Conservation (phyloP, 2,888 invertebrate genomes). For the Andrena bucephala region DNA sequence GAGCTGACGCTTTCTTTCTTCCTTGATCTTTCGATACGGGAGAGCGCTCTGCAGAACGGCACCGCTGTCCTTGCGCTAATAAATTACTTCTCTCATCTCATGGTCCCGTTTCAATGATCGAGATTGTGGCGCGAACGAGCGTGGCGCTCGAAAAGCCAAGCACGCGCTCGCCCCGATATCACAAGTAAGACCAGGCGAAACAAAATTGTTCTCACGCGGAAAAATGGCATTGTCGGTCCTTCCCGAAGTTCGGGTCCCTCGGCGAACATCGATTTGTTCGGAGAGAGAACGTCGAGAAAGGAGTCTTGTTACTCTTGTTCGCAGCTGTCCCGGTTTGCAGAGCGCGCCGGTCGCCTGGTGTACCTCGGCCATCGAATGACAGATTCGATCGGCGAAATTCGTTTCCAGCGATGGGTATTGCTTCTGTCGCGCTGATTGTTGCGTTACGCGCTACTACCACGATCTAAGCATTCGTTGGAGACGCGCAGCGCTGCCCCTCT, state of each 20-base stretch:
- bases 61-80: constrained; percentile 13
- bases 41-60: constrained; percentile 24
- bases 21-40: background rate
- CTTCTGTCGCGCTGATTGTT: constrained; percentile 5
- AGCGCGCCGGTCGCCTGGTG: background rate
- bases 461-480: background rate
- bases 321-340: background rate
- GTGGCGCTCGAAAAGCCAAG: background rate
- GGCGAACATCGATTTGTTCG: background rate
- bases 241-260: background rate
- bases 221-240: background rate
- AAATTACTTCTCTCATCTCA: constrained; percentile 38
- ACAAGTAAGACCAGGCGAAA: constrained; percentile 26
- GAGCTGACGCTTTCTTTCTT: background rate
- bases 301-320: background rate
- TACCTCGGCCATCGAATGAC: background rate
- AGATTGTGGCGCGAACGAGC: constrained; percentile 18
- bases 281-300: background rate
- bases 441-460: background rate
- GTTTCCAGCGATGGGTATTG: constrained; percentile 19
- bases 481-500: background rate
- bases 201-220: background rate
- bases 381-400: constrained; percentile 23
- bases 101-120: constrained; percentile 59
- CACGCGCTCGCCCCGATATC: background rate